Base-by-base conservation (phyloP, 2,888 invertebrate genomes). In the Zaprionus obscuricornis region DNA sequence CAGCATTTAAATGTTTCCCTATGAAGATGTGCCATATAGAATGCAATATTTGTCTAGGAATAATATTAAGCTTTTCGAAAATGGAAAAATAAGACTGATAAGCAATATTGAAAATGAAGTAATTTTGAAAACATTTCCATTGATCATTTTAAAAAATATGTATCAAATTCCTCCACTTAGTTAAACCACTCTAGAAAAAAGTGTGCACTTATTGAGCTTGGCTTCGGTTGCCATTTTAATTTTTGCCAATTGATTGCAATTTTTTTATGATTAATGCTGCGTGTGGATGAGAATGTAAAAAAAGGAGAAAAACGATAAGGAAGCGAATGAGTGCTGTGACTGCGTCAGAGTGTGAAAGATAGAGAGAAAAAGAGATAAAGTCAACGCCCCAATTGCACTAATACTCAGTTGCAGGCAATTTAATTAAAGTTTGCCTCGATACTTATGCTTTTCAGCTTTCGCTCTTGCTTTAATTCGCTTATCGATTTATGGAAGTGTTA, bases 401-500 rank as follows among this genome's bases (percentile, higher is more conserved):
- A 66, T 40, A 66, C 52, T 60, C 52, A 39, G 66, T 37, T 66
- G 43, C 42, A 27, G 47, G 16, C 51, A 71, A 68, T 71, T 71
- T 74, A 68, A 71, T 71, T 74, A 71, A 69, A 70, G 47, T 64
- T 52, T 56, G 73, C 72, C 31, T 45, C 72, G 66, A 74, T 78
- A 84, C 83, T 78, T 78, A 84, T 71, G 85, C 82, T 82, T n/a
- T n/a, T 66, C 82, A 77, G 85, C 68, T 78, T 78, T 77, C 74
- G 26, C 74, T 66, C 60, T n/a, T n/a, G n/a, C n/a, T 76, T 78
- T 85, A 75, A 85, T 78, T 82, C 85, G 63, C 72, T 85, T 85
- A 79, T 79, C 85, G 85, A 85, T 85, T 85, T 82, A 85, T 79
- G 77, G 77, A 81, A 81, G 77, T 84, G 77, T 77, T 77, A 77